Base-by-base conservation (phyloP, 2,113 vertebrate species). In the Porphyrio hochstetteri region DNA sequence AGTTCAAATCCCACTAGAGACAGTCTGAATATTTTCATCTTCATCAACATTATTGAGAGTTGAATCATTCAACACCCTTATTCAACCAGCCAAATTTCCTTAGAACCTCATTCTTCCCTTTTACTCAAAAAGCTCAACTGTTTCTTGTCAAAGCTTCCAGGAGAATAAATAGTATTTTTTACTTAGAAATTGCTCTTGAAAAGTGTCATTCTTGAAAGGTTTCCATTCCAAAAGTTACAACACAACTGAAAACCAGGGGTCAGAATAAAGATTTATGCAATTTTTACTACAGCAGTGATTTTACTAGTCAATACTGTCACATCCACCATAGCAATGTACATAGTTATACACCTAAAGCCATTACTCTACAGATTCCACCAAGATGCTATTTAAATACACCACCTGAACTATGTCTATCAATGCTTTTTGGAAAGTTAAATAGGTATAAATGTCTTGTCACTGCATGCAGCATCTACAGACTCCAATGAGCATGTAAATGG, bases 1-100 rank as follows among this genome's bases (percentile, higher is more conserved):
- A 75, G 90, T 70, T 96, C 93, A 96, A 96, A 85, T 93, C 59
- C 31, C 92, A 93, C 28, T 94, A 90, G 56, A 96, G 92, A 67
- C 0, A 79, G 79, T 83, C 68, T 92, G 63, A 94, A n/a, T 48
- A 92, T 25, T 92, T 86, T 97, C 74, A 92, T 94, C 90, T 95
- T 95, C 90, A 95, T 70, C 61, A 87, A 86, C 59, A 94, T 85
- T 42, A 96, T 86, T 38, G 52, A 35, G 80, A 94, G 78, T 21
- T 65, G 61, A 88, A 44, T 87, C 86, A 95, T 82, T 86, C 83
- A 68, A 52, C 71, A 94, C 63, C 79, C 85, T 92, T 93, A 96
- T 25, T 88, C 91, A 80, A 93, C 36, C 74, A 84, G 87, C 36
- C 91, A 82, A 74, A 90, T 94, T 86, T 96, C 85, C 79, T 86